These are phyloP conservation scores for Drosophila subpulchrella DNA, from an alignment of 1,140 invertebrate species.

Conservation along the genomic window DNA sequence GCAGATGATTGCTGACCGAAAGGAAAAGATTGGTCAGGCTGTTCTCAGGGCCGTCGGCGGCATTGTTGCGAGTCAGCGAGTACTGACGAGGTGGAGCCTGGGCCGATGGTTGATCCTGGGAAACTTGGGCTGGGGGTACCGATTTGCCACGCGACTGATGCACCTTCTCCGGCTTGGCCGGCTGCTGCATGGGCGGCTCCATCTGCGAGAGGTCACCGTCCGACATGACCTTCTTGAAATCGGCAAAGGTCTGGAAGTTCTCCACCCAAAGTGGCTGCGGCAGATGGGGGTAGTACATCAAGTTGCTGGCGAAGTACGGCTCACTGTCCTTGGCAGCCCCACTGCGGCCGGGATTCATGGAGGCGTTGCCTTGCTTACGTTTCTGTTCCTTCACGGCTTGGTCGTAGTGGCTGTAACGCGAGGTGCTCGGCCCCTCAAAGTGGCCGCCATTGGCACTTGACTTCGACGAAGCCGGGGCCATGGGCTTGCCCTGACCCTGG, in stretches of 20 bases:
- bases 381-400: background rate
- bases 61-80: background rate
- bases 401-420: background rate
- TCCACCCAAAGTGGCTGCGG: conserved; percentile 15
- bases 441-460: too few species aligned
- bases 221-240: conserved; percentile 2
- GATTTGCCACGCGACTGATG: too few species aligned
- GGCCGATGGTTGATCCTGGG: background rate
- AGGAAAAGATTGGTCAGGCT: background rate
- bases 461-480: too few species aligned
- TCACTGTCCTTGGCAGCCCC: background rate
- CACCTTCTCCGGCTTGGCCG: too few species aligned
- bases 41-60: too few species aligned
- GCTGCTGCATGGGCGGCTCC: background rate
- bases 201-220: conserved; percentile 5
- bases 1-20: background rate
- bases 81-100: background rate
- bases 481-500: background rate
- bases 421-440: background rate
- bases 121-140: background rate
- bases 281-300: conserved; percentile 52
- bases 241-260: conserved; percentile 21
- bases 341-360: background rate
- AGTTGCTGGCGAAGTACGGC: conserved; percentile 51
- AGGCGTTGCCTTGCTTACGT: too few species aligned